Evolutionary conservation across 2,113 vertebrate species (phyloP).

Genomic region (Bubo scandiacus): DNA sequence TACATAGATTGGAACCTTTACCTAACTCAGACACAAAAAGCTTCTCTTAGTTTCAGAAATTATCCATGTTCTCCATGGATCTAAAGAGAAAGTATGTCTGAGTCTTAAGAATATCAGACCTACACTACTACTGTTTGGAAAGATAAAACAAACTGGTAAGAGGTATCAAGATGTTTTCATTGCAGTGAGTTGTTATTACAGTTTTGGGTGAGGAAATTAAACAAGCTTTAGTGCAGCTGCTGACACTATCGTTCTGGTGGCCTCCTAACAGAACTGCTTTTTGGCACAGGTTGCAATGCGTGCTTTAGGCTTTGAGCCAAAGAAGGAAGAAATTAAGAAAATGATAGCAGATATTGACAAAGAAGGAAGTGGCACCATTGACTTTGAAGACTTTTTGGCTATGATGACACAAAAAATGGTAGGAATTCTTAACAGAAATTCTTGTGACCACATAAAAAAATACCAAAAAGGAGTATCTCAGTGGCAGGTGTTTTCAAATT

Average conservation of each 20-base stretch:
- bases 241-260: background rate
- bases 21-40: background rate
- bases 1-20: background rate
- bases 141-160: background rate
- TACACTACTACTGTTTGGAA: background rate
- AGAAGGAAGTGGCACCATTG: constrained; percentile 83
- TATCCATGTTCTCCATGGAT: background rate
- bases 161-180: background rate
- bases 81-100: background rate
- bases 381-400: constrained; percentile 86
- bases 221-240: background rate
- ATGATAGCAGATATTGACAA: constrained; percentile 90
- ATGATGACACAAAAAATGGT: constrained; percentile 96
- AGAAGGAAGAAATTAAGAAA: constrained; percentile 93
- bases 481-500: background rate
- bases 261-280: constrained; percentile 4
- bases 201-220: background rate
- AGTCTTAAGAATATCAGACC: background rate
- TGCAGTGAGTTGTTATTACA: background rate
- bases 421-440: background rate
- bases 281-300: constrained; percentile 87
- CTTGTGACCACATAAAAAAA: background rate
- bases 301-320: constrained; percentile 93
- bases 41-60: background rate
- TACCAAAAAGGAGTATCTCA: background rate